These are phyloP conservation scores for Tyria jacobaeae DNA, from an alignment of 2,888 invertebrate genomes.

Conservation along the genomic window DNA sequence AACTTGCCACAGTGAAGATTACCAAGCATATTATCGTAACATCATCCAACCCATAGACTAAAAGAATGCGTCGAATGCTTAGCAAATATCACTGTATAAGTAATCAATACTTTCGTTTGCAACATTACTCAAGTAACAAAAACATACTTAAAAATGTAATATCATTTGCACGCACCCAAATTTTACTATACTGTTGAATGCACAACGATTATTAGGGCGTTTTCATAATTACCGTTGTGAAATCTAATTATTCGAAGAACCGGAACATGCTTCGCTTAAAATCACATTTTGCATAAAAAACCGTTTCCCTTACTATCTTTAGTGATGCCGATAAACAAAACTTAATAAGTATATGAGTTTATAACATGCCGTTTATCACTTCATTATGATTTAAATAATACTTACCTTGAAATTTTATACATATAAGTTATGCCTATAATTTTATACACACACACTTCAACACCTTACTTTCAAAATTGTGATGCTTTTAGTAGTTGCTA, in stretches of 20 bases:
- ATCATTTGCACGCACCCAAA: conserved; percentile 8
- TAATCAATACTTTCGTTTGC: too few relatives aligned
- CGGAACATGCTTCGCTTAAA: conserved; percentile 40
- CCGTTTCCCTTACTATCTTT: conserved; percentile 35
- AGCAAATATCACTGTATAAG: too few relatives aligned
- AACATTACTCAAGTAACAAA: not conserved
- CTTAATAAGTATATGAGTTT: conserved; percentile 34
- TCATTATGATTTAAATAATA: conserved; percentile 8
- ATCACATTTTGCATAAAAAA: conserved; percentile 37
- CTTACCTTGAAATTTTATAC: not conserved
- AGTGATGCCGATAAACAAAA: conserved; percentile 28
- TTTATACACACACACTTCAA: not conserved
- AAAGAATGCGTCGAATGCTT: too few relatives aligned
- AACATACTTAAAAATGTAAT: too few relatives aligned
- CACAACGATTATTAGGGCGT: conserved; percentile 30
- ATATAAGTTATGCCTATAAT: too few relatives aligned
- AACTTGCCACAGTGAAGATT: not conserved
- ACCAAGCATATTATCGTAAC: not conserved
- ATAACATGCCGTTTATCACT: conserved; percentile 36
- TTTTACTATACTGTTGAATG: conserved; percentile 14
- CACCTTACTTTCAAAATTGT: not conserved
- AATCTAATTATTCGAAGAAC: conserved; percentile 35
- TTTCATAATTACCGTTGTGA: conserved; percentile 28
- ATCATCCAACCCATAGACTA: not conserved
- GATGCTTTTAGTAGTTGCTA: too few relatives aligned